A percentile compares a stretch with the other conserved stretches of the same genome.
Evolutionary conservation across 2,113 vertebrate genomes (phyloP).

Genomic region (Telmatochromis bifrenatus): DNA sequence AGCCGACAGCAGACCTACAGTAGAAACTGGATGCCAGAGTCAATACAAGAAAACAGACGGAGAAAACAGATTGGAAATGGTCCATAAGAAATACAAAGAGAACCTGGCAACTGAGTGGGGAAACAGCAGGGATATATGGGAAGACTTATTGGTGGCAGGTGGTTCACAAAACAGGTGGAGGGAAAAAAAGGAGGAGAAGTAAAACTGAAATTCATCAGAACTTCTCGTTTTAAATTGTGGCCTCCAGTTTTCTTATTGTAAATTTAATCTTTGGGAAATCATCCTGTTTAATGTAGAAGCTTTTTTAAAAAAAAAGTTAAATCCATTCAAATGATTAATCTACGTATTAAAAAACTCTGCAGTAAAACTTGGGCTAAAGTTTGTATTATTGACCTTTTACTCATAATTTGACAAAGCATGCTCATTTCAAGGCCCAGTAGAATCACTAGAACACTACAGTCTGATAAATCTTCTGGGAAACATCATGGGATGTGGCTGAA

Average conservation of each 20-base stretch:
- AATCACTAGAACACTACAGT: neutral
- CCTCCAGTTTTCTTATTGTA: neutral
- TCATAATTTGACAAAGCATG: neutral
- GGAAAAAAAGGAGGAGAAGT: neutral
- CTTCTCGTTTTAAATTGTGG: neutral
- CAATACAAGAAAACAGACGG: neutral
- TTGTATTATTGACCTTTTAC: neutral
- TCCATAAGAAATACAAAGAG: neutral
- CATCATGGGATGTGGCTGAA: neutral
- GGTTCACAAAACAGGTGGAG: neutral
- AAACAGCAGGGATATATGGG: neutral
- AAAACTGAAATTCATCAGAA: neutral
- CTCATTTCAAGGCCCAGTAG: neutral
- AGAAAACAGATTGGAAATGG: neutral
- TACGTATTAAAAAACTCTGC: neutral
- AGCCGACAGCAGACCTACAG: neutral
- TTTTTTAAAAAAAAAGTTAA: fast-evolving
- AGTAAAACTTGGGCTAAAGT: neutral
- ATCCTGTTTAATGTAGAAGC: neutral
- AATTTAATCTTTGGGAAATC: neutral
- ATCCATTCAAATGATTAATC: neutral
- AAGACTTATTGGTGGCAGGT: neutral
- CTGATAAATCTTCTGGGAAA: neutral
- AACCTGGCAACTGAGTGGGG: neutral
- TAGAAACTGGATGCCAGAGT: neutral